Base-by-base conservation (phyloP, 2,888 invertebrate genomes). In the Lydus trimaculatus region DNA sequence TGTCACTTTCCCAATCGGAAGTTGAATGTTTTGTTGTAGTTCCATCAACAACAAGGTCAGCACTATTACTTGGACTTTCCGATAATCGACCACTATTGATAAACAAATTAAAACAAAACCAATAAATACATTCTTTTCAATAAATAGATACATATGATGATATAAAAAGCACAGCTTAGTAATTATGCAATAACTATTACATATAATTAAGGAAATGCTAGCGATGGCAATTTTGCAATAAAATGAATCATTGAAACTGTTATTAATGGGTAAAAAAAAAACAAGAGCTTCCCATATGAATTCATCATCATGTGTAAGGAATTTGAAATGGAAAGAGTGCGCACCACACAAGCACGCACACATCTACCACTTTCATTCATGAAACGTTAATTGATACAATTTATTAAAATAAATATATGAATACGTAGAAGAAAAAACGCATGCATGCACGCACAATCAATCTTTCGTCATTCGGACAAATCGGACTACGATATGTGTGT, bases 51-150 rank as follows among this genome's bases (percentile, higher is more conserved):
- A 91, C 91, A 77, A 90, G 90, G 84, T 92, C 93, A 84, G 91
- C 87, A 69, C 92, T 92, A 78, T 90, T 91, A 89, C 72, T 84
- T 5, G 92, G 93, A 85, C 93, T 93, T 82, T 93, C 93, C 80
- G 91, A 87, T 80, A 89, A 87, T 76, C 88, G 72, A 59, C 80
- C 89, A 82, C 76, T 83, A 75, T n/a, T 17, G 72, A 69, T 68
- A 66, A 71, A 71, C 20, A 20, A 48, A 20, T 3, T 17, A 48
- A 20, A 20, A 20, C n/a, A n/a, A n/a, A n/a, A n/a, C n/a, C n/a
- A n/a, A n/a, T n/a, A n/a, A n/a, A n/a, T n/a, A n/a, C n/a, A n/a
- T n/a, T n/a, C n/a, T n/a, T n/a, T n/a, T n/a, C n/a, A n/a, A n/a
- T n/a, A n/a, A n/a, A n/a, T 8, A 43, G 7, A 43, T 43, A 17